Evolutionary conservation across 1,140 invertebrate genomes (phyloP), one percentile per base, ranked within the genome.

Genomic region (Akabosia matsudoensis): DNA sequence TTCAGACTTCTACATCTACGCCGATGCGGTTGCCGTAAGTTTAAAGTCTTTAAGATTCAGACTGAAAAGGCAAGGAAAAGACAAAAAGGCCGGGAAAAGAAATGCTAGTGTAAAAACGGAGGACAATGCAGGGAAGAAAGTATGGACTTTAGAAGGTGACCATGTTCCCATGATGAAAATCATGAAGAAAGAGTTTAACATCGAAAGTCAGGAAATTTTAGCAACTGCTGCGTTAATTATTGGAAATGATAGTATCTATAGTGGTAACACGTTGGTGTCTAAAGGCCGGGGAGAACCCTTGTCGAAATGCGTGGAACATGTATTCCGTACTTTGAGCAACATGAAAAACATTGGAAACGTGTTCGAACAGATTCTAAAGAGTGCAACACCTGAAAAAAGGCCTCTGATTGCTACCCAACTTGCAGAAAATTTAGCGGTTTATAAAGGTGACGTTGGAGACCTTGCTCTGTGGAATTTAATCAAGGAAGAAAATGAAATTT

Each of bases 1-100:
- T 80, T 87, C 86, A 73, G 88, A 88, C 82, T 88, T 88, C 83
- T 86, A 83, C 75, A 83, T 88, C 31, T 87, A 84, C 76, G 34
- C 52, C 1, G 80, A 85, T 74, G 64, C 88, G n/a, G 78, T 85
- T 4, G 85, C 85, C 72, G 84, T 88, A 22, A 83, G 84, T 13
- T 78, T 88, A 26, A 83, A 85, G 73, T 83, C 83, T 24, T 79
- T 81, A 37, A 78, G 28, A 54, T 74, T 74, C 34, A 14, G 7
- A 10, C 30, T 34, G 16, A 56, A 74, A n/a, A n/a, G 14, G 70
- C 33, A 13, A 64, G 10, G 22, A 77, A 13, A 75, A 75, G 64
- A 70, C 24, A 67, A 75, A 30, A 54, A 45, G n/a, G n/a, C n/a
- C n/a, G n/a, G n/a, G n/a, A n/a, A n/a, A n/a, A n/a, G n/a, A n/a